Evolutionary conservation across 2,113 vertebrate genomes (phyloP).

Genomic region (Harpagus bidentatus): DNA sequence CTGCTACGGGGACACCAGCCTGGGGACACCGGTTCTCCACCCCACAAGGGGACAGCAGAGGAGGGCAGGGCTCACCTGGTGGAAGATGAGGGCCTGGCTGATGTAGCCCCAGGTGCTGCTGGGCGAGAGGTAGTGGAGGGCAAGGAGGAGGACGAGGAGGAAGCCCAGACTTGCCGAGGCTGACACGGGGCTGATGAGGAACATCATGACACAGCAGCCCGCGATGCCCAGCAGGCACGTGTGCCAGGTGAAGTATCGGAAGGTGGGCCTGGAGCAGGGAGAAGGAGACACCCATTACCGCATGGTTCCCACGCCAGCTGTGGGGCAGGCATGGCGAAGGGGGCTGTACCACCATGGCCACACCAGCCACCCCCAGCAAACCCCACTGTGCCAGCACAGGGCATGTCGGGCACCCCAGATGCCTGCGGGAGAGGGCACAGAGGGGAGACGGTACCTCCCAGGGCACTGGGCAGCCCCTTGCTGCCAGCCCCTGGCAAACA

Average conservation of each 20-base stretch:
- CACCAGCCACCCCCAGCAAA: not conserved
- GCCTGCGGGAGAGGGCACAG: not conserved
- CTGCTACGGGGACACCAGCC: not conserved
- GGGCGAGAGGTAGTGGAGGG: slow-evolving; percentile 89
- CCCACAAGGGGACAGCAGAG: not conserved
- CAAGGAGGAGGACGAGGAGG: slow-evolving; percentile 84
- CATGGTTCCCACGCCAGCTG: not conserved
- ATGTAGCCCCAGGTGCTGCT: slow-evolving; percentile 93
- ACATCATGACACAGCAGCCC: slow-evolving; percentile 89
- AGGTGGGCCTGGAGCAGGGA: slow-evolving; percentile 80
- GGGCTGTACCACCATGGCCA: not conserved
- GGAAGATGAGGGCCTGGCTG: slow-evolving; percentile 92
- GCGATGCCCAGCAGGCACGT: slow-evolving; percentile 86
- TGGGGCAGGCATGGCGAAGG: not conserved
- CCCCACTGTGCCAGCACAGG: not conserved
- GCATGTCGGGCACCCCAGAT: rapidly evolving
- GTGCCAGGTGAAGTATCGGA: slow-evolving; percentile 91
- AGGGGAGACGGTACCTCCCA: not conserved
- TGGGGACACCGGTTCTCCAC: not conserved
- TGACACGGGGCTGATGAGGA: slow-evolving; percentile 89
- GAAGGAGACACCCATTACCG: not conserved
- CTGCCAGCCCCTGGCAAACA: not conserved
- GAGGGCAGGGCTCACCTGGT: slow-evolving; percentile 78
- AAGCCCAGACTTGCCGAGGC: slow-evolving; percentile 87
- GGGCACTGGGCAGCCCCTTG: not conserved